Conservation (phyloP, 2,888 invertebrate genomes). For the Rutpela maculata region DNA sequence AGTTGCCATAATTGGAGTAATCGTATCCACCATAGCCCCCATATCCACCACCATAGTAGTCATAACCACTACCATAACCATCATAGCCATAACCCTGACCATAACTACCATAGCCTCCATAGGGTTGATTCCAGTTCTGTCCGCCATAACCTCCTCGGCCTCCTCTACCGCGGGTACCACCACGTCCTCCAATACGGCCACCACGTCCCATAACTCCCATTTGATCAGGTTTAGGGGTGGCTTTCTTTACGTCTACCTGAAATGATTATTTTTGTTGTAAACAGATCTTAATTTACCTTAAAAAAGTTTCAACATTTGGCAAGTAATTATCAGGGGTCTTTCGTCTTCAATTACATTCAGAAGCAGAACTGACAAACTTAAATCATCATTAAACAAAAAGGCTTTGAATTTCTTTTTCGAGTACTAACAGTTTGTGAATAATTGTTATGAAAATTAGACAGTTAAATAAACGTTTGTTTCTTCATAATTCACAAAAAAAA, state of each 20-base stretch:
- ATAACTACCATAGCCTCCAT: constrained; percentile 74
- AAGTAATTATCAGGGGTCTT: neutral
- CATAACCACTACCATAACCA: constrained; percentile 79
- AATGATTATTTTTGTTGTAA: constrained; percentile 33
- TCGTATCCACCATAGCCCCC: constrained; percentile 81
- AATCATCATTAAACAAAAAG: constrained; percentile 51
- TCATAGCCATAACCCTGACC: constrained; percentile 72
- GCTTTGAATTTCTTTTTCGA: too few relatives aligned
- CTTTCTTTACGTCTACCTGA: constrained; percentile 95
- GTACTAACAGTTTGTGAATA: constrained; percentile 1
- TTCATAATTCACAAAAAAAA: too few relatives aligned
- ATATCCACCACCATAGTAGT: constrained; percentile 74
- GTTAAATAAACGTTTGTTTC: too few relatives aligned
- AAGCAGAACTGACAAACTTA: constrained; percentile 61
- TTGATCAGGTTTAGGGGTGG: constrained; percentile 91
- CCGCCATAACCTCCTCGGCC: constrained; percentile 80
- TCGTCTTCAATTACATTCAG: constrained; percentile 56
- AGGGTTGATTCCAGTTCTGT: constrained; percentile 80
- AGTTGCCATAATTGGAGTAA: constrained; percentile 86
- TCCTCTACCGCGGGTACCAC: constrained; percentile 82
- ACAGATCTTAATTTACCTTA: neutral
- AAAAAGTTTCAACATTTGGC: neutral
- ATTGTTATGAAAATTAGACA: too few relatives aligned
- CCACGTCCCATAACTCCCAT: constrained; percentile 80
- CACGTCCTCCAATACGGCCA: constrained; percentile 81